These are phyloP conservation scores for Drosophila pseudotakahashii DNA, from an alignment of 2,888 invertebrate species.

Conservation along the genomic window DNA sequence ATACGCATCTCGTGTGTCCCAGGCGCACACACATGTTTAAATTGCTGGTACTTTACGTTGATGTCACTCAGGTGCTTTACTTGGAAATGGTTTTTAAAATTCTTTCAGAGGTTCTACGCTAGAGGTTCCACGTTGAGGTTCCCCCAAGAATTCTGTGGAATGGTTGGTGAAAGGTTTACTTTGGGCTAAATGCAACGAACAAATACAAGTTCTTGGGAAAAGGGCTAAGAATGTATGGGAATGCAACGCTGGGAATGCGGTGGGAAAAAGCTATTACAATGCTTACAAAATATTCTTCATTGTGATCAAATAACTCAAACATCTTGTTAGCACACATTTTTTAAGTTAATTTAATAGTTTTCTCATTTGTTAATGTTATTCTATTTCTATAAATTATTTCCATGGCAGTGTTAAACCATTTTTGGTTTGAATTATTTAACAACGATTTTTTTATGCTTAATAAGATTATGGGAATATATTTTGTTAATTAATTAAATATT, in stretches of 20 bases:
- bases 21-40: constrained; percentile 35
- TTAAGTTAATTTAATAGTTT: neutral
- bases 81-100: constrained; percentile 10
- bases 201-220: constrained; percentile 27
- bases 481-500: too few relatives aligned
- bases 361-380: too few relatives aligned
- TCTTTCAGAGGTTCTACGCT: constrained; percentile 10
- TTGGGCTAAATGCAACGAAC: constrained; percentile 16
- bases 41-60: constrained; percentile 37
- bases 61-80: constrained; percentile 46
- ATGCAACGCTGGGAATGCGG: neutral
- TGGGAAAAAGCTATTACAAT: constrained; percentile 18
- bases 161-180: constrained; percentile 29
- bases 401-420: too few relatives aligned
- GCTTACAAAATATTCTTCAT: neutral
- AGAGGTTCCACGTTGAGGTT: constrained; percentile 19
- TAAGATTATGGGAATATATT: too few relatives aligned
- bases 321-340: constrained; percentile 2
- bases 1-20: constrained; percentile 1
- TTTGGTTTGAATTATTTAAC: too few relatives aligned
- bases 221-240: constrained; percentile 13
- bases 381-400: too few relatives aligned
- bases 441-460: too few relatives aligned
- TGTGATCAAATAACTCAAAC: neutral
- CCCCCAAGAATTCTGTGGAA: constrained; percentile 34